phyloP scores from a whole-genome alignment of 2,888 invertebrate genomes.

The Subacronicta megacephala region DNA sequence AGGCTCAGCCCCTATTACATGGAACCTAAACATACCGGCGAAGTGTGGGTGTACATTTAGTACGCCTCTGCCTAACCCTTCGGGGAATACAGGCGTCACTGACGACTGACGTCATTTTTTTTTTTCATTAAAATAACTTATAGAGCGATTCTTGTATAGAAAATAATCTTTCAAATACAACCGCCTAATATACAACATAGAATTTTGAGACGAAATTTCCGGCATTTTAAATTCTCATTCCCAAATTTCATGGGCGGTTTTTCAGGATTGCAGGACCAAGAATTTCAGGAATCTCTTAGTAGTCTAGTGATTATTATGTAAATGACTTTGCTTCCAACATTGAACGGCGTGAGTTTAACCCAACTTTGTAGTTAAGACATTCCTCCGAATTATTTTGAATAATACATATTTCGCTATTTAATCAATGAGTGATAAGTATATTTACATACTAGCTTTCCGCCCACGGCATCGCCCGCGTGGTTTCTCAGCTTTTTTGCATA shows the following conservation, averaged over 20 bases:
- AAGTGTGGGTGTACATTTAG: no score
- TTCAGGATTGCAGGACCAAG: slow-evolving; percentile 22
- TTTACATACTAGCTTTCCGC: no score
- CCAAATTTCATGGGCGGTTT: slow-evolving; percentile 27
- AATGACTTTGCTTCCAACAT: slow-evolving; percentile 34
- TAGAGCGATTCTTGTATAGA: no score
- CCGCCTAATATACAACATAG: not conserved
- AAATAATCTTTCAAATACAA: not conserved
- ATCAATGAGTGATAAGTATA: no score
- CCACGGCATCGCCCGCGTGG: no score
- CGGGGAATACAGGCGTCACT: no score
- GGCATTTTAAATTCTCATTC: slow-evolving; percentile 34
- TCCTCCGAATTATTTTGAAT: slow-evolving; percentile 37
- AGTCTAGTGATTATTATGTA: slow-evolving; percentile 45
- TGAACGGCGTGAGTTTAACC: slow-evolving; percentile 40
- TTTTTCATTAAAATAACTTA: no score
- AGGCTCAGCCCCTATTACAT: no score
- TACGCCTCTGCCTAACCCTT: no score
- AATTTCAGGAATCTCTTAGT: slow-evolving; percentile 39
- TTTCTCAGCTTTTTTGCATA: no score
- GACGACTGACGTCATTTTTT: no score
- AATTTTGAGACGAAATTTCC: not conserved
- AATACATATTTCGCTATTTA: slow-evolving; percentile 2
- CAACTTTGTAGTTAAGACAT: slow-evolving; percentile 36
- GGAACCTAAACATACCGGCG: no score